Evolutionary conservation across 2,888 invertebrate species (phyloP).

Genomic region (Cryptocheilus praepositus): DNA sequence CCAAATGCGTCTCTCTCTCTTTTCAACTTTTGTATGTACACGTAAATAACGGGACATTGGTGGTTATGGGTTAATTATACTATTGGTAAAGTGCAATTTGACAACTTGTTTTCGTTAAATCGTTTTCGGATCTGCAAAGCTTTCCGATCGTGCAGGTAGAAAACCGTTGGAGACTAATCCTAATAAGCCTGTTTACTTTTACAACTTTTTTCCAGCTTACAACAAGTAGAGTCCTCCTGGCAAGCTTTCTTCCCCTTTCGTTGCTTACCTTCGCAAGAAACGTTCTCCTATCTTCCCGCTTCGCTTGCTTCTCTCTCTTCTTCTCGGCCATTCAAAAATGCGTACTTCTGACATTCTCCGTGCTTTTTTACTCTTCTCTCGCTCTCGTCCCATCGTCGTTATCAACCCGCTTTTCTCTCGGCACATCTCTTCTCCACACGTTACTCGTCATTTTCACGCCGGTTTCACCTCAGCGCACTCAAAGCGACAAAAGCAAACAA

Average conservation of each 20-base stretch:
- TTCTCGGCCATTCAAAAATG: conserved; percentile 45
- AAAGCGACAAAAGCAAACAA: neutral
- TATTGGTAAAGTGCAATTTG: neutral
- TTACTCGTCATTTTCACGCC: conserved; percentile 29
- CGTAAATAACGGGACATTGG: conserved; percentile 4
- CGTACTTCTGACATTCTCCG: conserved; percentile 43
- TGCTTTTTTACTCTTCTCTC: conserved; percentile 17
- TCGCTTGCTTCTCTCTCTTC: conserved; percentile 57
- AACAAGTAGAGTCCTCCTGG: conserved; percentile 57
- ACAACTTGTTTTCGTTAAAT: neutral
- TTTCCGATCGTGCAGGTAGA: conserved; percentile 22
- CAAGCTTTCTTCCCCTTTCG: conserved; percentile 59
- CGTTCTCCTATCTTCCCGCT: conserved; percentile 51
- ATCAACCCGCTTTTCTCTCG: neutral
- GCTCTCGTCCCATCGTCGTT: conserved; percentile 1
- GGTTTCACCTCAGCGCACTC: conserved; percentile 31
- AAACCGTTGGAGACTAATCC: conserved; percentile 15
- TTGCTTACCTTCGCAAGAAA: conserved; percentile 52
- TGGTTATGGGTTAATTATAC: neutral
- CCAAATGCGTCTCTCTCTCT: neutral
- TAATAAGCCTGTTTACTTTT: conserved; percentile 47
- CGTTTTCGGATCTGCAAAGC: neutral
- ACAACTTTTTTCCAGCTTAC: conserved; percentile 66
- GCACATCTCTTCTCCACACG: neutral
- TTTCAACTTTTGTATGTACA: conserved; percentile 1